Evolutionary conservation across 2,797 vertebrate species (phyloP).

Genomic region (Halcyon badia): DNA sequence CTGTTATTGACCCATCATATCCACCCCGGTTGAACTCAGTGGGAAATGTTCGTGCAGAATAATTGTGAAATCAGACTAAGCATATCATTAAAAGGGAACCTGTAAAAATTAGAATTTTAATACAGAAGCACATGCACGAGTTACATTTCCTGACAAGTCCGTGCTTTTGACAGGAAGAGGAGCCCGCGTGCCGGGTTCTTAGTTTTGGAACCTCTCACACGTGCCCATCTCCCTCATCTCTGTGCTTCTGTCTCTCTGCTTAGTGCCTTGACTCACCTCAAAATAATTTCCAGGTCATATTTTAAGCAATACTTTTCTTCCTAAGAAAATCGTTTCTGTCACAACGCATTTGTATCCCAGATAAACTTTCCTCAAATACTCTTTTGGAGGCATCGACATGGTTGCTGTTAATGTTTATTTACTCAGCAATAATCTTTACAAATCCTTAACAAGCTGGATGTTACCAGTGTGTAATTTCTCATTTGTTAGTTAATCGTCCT

Average conservation of each 20-base stretch:
- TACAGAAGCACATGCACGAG: neutral
- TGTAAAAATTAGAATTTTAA: slow-evolving; percentile 4
- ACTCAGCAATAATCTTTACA: slow-evolving; percentile 16
- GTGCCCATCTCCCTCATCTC: neutral
- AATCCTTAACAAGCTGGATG: slow-evolving; percentile 35
- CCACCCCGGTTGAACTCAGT: slow-evolving; percentile 24
- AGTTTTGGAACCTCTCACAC: neutral
- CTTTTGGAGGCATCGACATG: neutral
- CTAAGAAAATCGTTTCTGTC: neutral
- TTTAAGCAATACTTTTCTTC: neutral
- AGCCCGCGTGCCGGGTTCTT: neutral
- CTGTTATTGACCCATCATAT: slow-evolving; percentile 48
- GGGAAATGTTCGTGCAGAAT: slow-evolving; percentile 20
- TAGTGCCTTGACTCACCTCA: neutral
- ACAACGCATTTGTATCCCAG: neutral
- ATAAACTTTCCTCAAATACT: neutral
- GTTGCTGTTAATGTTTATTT: slow-evolving; percentile 13
- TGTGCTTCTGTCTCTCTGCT: neutral
- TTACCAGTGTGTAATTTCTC: slow-evolving; percentile 53
- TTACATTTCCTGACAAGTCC: neutral
- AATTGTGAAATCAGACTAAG: slow-evolving; percentile 43
- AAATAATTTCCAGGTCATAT: neutral
- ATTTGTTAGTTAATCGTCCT: slow-evolving; percentile 60
- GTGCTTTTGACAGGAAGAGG: neutral
- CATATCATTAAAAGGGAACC: slow-evolving; percentile 19